Conservation (phyloP, 2,888 invertebrate genomes). For the Drosophila merina region DNA sequence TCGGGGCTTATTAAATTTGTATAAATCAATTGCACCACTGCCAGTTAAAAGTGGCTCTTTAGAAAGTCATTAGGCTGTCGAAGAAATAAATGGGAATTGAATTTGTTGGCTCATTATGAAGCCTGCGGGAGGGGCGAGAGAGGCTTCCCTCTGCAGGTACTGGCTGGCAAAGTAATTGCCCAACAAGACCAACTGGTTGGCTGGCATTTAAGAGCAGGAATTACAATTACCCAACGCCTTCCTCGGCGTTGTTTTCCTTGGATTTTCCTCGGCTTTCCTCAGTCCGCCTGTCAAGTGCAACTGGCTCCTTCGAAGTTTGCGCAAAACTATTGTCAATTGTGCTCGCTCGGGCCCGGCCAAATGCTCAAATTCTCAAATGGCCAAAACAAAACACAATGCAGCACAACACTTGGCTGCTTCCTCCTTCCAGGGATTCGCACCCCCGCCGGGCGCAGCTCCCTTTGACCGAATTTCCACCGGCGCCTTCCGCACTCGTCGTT, state of each 20-base stretch:
- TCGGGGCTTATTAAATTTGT: constrained; percentile 56
- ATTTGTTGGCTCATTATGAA: constrained; percentile 58
- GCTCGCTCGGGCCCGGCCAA: constrained; percentile 22
- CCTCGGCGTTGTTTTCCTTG: constrained; percentile 28
- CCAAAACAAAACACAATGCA: constrained; percentile 43
- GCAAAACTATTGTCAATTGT: constrained; percentile 66
- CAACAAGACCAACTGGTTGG: constrained; percentile 37
- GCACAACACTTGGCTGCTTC: constrained; percentile 36
- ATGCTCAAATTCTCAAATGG: constrained; percentile 35
- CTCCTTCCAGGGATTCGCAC: not conserved
- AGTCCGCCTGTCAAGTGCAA: constrained; percentile 41
- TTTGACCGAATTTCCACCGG: constrained; percentile 63
- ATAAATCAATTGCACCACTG: constrained; percentile 51
- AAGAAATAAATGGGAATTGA: constrained; percentile 51
- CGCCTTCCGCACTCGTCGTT: constrained; percentile 35
- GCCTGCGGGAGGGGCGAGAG: constrained; percentile 35
- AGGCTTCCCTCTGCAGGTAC: not conserved
- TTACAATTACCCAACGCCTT: constrained; percentile 41
- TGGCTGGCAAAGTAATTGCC: constrained; percentile 32
- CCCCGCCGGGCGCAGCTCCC: constrained; percentile 41
- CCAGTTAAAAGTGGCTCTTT: constrained; percentile 13
- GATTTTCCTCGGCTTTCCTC: constrained; percentile 3
- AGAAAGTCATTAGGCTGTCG: constrained; percentile 34
- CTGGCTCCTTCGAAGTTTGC: constrained; percentile 40
- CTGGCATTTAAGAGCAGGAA: constrained; percentile 28